Evolutionary conservation across 2,888 invertebrate genomes (phyloP), one percentile per base, ranked within the genome.

Genomic region (Physocephala rufipes): DNA sequence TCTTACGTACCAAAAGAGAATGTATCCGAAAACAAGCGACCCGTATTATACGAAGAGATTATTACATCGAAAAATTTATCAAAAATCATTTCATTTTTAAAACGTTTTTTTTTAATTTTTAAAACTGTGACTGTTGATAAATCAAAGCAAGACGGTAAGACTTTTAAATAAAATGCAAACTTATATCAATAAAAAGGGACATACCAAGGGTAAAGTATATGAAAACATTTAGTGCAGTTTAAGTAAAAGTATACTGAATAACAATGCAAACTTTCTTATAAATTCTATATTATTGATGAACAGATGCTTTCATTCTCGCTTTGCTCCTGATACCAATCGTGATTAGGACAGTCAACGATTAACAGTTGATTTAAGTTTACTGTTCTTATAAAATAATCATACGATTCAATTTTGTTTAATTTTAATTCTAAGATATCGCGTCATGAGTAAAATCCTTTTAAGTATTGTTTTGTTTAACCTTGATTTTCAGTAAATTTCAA

Each of bases 321-420:
- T n/a, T 69, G 63, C 36, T 68, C 82, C 78, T 82, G 62, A 68
- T 68, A 68, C 61, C 67, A 59, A 61, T 78, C 80, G 83, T 84
- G 84, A 83, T 84, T 84, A 84, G 84, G 84, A 83, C 85, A 84
- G 79, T 82, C 81, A 81, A 72, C 68, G 69, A 71, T 68, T 68
- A 62, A 68, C 49, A 67, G 59, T 70, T 65, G 59, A 65, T 70
- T 65, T 51, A 70, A 26, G 58, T 65, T 59, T 70, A 70, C 65
- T 65, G 9, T 9, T 7, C 36, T 4, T 36, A 64, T 65, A 70
- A 59, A 36, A 30, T 21, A 67, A 55, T 65, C 26, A 21, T 53
- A 36, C 9, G 36, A 36, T 7, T 36, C 36, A 36, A 36, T 16
- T 16, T 21, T 30, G 53, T 26, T 36, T 5, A 61, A 30, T 30